Percentiles rank a stretch among this genome's conserved stretches.
Conservation (phyloP, 2,113 vertebrate genomes). For the Sorex fumeus region DNA sequence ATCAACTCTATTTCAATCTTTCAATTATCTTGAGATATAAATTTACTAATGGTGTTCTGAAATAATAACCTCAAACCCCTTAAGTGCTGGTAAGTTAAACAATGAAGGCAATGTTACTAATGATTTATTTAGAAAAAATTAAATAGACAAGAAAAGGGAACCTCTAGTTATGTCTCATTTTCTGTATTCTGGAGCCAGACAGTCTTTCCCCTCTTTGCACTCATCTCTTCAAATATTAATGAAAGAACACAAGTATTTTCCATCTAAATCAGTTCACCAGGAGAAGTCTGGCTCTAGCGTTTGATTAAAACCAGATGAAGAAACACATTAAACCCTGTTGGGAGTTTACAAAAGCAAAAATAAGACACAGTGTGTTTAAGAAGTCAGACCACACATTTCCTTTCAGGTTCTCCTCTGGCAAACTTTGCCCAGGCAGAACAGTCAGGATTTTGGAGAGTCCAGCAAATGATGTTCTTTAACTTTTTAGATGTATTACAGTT, state of each 20-base stretch:
- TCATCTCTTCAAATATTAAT: conserved; percentile 10
- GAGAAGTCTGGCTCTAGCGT: not conserved
- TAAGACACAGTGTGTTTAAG: not conserved
- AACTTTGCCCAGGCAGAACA: not conserved
- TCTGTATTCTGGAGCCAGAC: not conserved
- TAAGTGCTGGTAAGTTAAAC: conserved; percentile 33
- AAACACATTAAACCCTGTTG: conserved; percentile 7
- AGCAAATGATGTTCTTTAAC: not conserved
- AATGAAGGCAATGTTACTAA: not conserved
- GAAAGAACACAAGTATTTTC: conserved; percentile 49
- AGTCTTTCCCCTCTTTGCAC: not conserved
- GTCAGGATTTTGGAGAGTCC: not conserved
- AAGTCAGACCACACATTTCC: not conserved
- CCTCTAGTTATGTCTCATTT: conserved; percentile 10
- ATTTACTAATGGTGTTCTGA: not conserved
- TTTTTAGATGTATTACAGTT: conserved; percentile 2
- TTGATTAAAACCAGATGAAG: conserved; percentile 46
- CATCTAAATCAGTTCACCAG: conserved; percentile 21
- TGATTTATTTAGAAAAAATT: conserved; percentile 35
- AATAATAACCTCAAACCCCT: not conserved
- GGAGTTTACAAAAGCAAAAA: conserved; percentile 20
- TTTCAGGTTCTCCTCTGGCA: not conserved
- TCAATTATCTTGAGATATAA: not conserved
- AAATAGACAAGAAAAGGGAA: conserved; percentile 16
- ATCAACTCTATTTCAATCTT: not conserved